A percentile compares a stretch with the other conserved stretches of the same genome.
These are phyloP conservation scores for Blennius ocellaris DNA, from an alignment of 2,113 vertebrate genomes.

Conservation along the genomic window DNA sequence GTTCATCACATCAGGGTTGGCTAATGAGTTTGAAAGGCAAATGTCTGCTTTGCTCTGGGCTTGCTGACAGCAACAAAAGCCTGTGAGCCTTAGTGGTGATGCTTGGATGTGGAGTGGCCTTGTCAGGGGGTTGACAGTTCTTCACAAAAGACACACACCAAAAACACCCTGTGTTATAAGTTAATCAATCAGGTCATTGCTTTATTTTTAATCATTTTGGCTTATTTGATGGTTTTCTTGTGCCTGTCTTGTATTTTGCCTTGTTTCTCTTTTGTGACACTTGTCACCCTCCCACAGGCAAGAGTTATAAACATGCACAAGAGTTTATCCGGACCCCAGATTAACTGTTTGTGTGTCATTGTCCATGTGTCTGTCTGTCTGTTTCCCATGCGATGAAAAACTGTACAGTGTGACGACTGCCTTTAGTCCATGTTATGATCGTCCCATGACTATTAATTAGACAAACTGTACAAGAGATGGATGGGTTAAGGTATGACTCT, in stretches of 20 bases:
- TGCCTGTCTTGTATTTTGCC: neutral
- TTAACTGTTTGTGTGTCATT: neutral
- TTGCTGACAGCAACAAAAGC: constrained; percentile 71
- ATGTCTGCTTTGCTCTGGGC: constrained; percentile 68
- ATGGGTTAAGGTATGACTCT: too few relatives aligned
- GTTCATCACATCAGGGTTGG: constrained; percentile 70
- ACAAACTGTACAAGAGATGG: too few relatives aligned
- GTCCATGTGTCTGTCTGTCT: too few relatives aligned
- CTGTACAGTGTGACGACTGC: too few relatives aligned
- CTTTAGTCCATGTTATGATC: too few relatives aligned
- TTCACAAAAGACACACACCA: constrained; percentile 21
- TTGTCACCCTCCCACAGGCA: neutral
- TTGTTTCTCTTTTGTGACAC: neutral
- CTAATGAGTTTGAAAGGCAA: constrained; percentile 74
- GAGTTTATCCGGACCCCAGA: constrained; percentile 5
- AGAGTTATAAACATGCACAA: too few relatives aligned
- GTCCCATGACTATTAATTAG: too few relatives aligned
- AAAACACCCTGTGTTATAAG: constrained; percentile 58
- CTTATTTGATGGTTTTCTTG: constrained; percentile 22
- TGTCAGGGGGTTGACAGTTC: constrained; percentile 66
- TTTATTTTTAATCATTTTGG: constrained; percentile 59
- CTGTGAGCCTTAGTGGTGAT: constrained; percentile 46
- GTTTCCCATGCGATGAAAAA: too few relatives aligned
- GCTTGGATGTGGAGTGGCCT: constrained; percentile 66
- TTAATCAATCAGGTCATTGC: constrained; percentile 71